Evolutionary conservation across 2,797 vertebrate genomes (phyloP), one percentile per base, ranked within the genome.

Genomic region (Halcyon chelicuti): DNA sequence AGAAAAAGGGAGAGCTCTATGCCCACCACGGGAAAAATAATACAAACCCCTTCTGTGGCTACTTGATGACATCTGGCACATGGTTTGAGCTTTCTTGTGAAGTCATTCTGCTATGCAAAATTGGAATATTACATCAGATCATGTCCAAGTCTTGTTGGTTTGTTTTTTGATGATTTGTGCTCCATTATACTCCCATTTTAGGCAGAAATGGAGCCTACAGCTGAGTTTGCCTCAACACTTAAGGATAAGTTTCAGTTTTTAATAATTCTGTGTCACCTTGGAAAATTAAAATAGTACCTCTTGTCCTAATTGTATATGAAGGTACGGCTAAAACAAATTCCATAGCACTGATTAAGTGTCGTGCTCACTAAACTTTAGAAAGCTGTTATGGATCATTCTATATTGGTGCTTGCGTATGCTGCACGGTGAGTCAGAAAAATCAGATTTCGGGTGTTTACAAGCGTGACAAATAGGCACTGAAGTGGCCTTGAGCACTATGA

Each of bases 401-500:
- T 73, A 63, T 9, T 46, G 90, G 63, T 89, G 74, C 87, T 96
- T 88, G 61, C 1, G 1, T 68, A 89, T 80, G 86, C 94, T 94
- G 78, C 88, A 89, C 0, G 0, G 77, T 49, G 83, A 86, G 85
- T 31, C 83, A 91, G 86, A 68, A 85, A 88, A 91, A 88, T 85
- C 94, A 95, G 74, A 90, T 92, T 94, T 90, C 77, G 86, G 91
- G 88, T 95, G 91, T 74, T 94, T 82, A 65, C 52, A 79, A 70
- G 83, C 88, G 79, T 95, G 88, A 96, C 71, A 95, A 86, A 96
- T 82, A 82, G 88, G 71, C 57, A 77, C 88, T 82, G 92, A 87
- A 96, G 91, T 79, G 80, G 82, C 93, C 96, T 96, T 92, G 92
- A 95, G 90, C 86, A 76, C 88, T 52, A 54, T 25, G 93, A 61